Conservation (phyloP, 2,888 invertebrate genomes). For the Laspeyria flexula region DNA sequence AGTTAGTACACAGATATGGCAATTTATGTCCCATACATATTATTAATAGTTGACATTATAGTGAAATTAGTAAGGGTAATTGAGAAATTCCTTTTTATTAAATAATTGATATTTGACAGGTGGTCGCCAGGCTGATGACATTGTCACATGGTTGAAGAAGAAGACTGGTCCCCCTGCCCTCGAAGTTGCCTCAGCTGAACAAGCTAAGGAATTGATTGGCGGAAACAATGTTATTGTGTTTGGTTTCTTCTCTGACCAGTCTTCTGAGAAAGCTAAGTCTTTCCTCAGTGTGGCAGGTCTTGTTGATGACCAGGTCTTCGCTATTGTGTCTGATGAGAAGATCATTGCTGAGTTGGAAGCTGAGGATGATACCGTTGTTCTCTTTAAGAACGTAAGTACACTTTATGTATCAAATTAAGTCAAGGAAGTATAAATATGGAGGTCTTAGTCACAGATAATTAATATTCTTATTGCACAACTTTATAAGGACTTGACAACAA, state of each 20-base stretch:
- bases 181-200: slow-evolving; percentile 91
- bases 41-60: too few relatives aligned
- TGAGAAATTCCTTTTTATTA: not conserved
- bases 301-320: slow-evolving; percentile 96
- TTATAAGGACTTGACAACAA: slow-evolving; percentile 7
- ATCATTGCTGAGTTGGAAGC: slow-evolving; percentile 93
- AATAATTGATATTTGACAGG: slow-evolving; percentile 79
- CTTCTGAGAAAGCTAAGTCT: slow-evolving; percentile 92
- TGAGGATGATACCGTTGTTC: slow-evolving; percentile 91
- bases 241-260: slow-evolving; percentile 95
- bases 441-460: not conserved
- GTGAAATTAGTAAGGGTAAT: not conserved
- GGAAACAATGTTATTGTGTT: slow-evolving; percentile 93
- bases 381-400: slow-evolving; percentile 94
- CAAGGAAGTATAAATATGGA: not conserved
- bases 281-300: slow-evolving; percentile 93
- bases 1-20: not conserved
- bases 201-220: slow-evolving; percentile 93
- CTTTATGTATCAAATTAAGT: not conserved
- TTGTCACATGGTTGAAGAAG: slow-evolving; percentile 97
- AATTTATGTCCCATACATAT: too few relatives aligned
- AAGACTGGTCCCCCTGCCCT: slow-evolving; percentile 99
- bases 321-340: slow-evolving; percentile 91
- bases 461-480: slow-evolving; percentile 2
- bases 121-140: slow-evolving; percentile 96